Evolutionary conservation across 2,888 invertebrate genomes (phyloP).

Genomic region (Galerucella pusilla): DNA sequence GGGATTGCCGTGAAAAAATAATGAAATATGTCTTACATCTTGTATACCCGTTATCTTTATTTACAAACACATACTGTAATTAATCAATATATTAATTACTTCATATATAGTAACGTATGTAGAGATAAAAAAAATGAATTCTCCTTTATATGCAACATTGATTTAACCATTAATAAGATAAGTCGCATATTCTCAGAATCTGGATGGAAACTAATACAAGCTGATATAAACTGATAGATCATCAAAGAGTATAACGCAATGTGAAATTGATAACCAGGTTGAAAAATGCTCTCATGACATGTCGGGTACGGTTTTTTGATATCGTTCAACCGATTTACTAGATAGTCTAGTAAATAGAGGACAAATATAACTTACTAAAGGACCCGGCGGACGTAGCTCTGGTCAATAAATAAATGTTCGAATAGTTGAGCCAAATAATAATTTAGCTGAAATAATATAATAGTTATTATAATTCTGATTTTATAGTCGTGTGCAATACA

Average conservation of each 20-base stretch:
- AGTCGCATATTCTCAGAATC: slow-evolving; percentile 16
- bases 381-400: no score
- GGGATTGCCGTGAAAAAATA: no score
- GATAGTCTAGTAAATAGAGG: neutral
- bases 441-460: no score
- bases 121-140: neutral
- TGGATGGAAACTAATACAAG: slow-evolving; percentile 15
- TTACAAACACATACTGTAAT: slow-evolving; percentile 4
- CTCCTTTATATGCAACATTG: slow-evolving; percentile 11
- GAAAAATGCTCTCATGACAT: slow-evolving; percentile 17
- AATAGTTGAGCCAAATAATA: no score
- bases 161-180: slow-evolving; percentile 10
- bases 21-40: neutral
- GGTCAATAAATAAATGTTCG: no score
- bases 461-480: no score
- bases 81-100: slow-evolving; percentile 17
- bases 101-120: neutral
- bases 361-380: no score
- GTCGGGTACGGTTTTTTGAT: slow-evolving; percentile 8
- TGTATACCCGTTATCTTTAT: neutral
- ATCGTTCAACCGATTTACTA: neutral
- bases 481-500: no score
- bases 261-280: slow-evolving; percentile 19
- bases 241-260: slow-evolving; percentile 16
- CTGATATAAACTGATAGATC: slow-evolving; percentile 18